Percentiles rank a stretch among this genome's conserved stretches.
Conservation (phyloP, 1,140 invertebrate species). For the Theocolax elegans region DNA sequence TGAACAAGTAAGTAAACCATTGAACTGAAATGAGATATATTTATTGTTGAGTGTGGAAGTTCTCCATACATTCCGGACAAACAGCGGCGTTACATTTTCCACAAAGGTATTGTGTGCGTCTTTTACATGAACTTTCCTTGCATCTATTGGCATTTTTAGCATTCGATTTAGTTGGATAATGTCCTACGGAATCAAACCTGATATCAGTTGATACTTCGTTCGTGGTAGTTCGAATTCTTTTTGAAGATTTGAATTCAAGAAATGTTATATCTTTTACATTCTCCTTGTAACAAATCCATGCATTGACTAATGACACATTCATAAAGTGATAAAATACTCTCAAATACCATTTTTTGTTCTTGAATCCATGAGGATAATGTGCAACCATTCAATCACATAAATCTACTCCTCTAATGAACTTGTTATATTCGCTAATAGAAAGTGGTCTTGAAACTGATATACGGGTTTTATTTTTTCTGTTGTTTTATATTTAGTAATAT, state of each 20-base stretch:
- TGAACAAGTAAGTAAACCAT: too few species aligned
- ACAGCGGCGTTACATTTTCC: too few species aligned
- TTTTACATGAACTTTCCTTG: too few species aligned
- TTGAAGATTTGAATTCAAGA: neutral
- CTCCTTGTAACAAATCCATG: neutral
- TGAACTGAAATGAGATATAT: too few species aligned
- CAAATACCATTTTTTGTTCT: constrained; percentile 20
- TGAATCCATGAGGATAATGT: constrained; percentile 13
- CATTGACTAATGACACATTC: neutral
- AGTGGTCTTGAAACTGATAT: constrained; percentile 19
- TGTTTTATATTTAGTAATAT: too few species aligned
- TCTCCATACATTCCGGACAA: too few species aligned
- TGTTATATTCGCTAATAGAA: constrained; percentile 22
- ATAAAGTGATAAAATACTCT: neutral
- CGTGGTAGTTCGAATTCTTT: neutral
- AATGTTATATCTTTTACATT: neutral
- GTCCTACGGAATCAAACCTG: neutral
- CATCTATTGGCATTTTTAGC: neutral
- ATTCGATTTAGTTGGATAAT: neutral
- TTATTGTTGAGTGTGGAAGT: too few species aligned
- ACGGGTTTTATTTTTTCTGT: too few species aligned
- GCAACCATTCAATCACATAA: constrained; percentile 17
- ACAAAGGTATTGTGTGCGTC: too few species aligned
- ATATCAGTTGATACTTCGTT: neutral
- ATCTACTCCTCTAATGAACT: constrained; percentile 18